Conservation (phyloP, 2,113 vertebrate species). For the Taurulus bubalis region DNA sequence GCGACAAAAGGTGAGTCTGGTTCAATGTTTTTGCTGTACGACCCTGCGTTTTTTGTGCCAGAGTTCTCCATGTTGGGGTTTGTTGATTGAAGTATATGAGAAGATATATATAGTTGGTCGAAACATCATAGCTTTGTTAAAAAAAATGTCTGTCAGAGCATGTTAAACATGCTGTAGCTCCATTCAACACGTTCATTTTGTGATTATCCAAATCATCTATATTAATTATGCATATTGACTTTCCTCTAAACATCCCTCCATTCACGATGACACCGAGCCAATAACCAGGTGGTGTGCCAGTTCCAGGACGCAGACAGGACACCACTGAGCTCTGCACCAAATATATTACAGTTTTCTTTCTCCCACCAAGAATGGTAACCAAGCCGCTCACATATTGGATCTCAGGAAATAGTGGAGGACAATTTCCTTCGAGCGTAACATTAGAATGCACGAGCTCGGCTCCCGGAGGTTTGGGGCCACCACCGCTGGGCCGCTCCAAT, state of each 20-base stretch:
- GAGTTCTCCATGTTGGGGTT: background rate
- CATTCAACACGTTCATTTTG: background rate
- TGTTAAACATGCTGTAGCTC: background rate
- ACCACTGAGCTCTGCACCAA: conserved; percentile 70
- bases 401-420: conserved; percentile 92
- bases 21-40: background rate
- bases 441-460: conserved; percentile 87
- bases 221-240: conserved; percentile 13
- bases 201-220: background rate
- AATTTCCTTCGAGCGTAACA: conserved; percentile 91
- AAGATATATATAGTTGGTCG: background rate
- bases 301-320: conserved; percentile 36
- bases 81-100: background rate
- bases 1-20: background rate
- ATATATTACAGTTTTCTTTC: conserved; percentile 87
- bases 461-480: conserved; percentile 84
- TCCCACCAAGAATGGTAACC: conserved; percentile 82
- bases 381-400: conserved; percentile 83
- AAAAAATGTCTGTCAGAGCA: too few relatives aligned
- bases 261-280: background rate
- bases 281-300: background rate
- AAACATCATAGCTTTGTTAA: background rate
- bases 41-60: background rate
- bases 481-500: conserved; percentile 84
- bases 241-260: background rate